Conservation (phyloP, 2,797 vertebrate species). For the Phylloscopus collybita region DNA sequence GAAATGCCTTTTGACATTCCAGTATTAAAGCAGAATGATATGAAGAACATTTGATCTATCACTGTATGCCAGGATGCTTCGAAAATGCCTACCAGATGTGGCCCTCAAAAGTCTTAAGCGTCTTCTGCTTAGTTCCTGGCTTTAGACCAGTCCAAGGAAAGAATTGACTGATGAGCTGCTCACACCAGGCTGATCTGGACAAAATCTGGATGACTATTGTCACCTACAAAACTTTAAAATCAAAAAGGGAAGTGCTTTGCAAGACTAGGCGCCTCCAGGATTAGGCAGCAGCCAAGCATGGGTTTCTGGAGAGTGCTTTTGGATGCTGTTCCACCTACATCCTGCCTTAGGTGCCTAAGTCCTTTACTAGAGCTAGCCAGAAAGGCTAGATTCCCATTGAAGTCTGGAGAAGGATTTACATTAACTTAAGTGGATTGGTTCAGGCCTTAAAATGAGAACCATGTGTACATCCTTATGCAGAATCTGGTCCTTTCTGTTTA, state of each 20-base stretch:
- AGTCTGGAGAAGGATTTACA: conserved; percentile 56
- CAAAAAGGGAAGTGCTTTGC: conserved; percentile 38
- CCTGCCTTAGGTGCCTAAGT: conserved; percentile 63
- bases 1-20: not conserved
- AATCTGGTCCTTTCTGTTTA: conserved; percentile 46
- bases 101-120: not conserved
- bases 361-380: conserved; percentile 53
- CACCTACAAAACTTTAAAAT: conserved; percentile 52
- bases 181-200: conserved; percentile 33
- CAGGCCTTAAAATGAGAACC: conserved; percentile 61
- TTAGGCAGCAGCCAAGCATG: conserved; percentile 53
- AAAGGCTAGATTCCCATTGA: conserved; percentile 44
- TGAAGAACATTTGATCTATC: conserved; percentile 22
- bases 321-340: conserved; percentile 63
- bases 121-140: conserved; percentile 45
- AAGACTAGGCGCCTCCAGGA: conserved; percentile 63
- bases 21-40: conserved; percentile 23
- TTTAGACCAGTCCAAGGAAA: conserved; percentile 21
- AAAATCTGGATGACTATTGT: conserved; percentile 49
- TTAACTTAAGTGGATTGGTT: conserved; percentile 58
- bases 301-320: conserved; percentile 60
- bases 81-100: conserved; percentile 55
- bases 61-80: not conserved
- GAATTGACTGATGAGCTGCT: conserved; percentile 43
- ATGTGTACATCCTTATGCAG: conserved; percentile 49